Conservation (phyloP, 92 coral and sea anemone species). For the Phenganax stokvisi region DNA sequence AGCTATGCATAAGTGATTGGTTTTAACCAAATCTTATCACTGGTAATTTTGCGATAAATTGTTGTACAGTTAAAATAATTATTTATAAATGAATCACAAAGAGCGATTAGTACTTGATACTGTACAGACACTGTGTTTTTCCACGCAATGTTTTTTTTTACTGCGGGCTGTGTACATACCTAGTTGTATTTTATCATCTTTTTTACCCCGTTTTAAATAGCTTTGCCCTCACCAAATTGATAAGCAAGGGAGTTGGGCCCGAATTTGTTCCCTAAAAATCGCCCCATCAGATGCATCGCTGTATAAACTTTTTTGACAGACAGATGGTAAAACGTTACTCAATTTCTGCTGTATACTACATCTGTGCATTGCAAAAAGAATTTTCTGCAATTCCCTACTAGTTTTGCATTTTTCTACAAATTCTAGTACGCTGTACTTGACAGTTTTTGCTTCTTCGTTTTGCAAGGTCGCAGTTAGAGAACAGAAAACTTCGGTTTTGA, state of each 20-base stretch:
- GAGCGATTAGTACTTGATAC: no score
- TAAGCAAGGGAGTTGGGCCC: neutral
- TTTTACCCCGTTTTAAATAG: neutral
- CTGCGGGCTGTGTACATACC: neutral
- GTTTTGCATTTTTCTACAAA: neutral
- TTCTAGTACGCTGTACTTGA: neutral
- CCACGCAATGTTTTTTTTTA: neutral
- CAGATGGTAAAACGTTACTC: conserved; percentile 26
- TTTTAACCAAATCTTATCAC: no score
- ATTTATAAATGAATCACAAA: no score
- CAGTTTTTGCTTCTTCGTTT: neutral
- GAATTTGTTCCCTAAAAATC: neutral
- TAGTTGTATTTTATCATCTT: neutral
- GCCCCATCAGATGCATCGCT: conserved; percentile 2
- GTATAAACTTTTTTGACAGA: conserved; percentile 22
- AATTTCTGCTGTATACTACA: conserved; percentile 18
- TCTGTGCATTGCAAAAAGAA: neutral
- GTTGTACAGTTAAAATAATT: no score
- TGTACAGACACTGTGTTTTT: neutral
- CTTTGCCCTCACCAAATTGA: neutral
- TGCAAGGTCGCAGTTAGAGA: neutral
- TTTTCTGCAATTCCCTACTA: neutral
- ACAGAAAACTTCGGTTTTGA: conserved; percentile 11
- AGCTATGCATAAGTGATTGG: no score
- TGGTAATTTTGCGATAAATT: no score